Conservation (phyloP, 2,113 vertebrate species). For the Dunckerocampus dactyliophorus region DNA sequence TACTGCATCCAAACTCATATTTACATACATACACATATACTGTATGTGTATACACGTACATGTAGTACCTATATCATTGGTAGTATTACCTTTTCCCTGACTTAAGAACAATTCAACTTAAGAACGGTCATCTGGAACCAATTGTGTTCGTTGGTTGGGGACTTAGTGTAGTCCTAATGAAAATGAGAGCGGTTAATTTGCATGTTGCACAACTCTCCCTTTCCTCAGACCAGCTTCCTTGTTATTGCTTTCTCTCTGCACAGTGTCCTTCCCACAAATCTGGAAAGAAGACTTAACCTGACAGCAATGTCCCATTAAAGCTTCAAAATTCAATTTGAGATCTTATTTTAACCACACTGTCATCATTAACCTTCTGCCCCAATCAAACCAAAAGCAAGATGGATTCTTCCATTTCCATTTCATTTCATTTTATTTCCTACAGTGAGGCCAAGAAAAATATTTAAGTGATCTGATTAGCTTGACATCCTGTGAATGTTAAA, state of each 20-base stretch:
- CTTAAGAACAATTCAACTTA: too few relatives aligned
- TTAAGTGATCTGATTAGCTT: neutral
- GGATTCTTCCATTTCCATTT: constrained; percentile 1
- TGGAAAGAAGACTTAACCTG: constrained; percentile 14
- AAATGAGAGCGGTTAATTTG: constrained; percentile 46
- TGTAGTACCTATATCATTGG: too few relatives aligned
- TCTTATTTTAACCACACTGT: constrained; percentile 4
- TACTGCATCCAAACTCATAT: too few relatives aligned
- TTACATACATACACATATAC: too few relatives aligned
- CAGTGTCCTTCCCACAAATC: constrained; percentile 12
- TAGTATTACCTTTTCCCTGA: too few relatives aligned
- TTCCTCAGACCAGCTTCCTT: constrained; percentile 23
- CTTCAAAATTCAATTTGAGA: constrained; percentile 14
- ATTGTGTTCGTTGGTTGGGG: too few relatives aligned
- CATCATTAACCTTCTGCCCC: constrained; percentile 6
- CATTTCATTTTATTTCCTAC: neutral
- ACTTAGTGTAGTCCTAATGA: constrained; percentile 42
- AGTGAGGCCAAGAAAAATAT: neutral
- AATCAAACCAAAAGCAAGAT: neutral
- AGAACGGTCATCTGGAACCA: too few relatives aligned
- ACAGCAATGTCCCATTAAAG: constrained; percentile 7
- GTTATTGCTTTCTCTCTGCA: constrained; percentile 7
- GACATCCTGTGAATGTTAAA: neutral
- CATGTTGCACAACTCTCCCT: constrained; percentile 22
- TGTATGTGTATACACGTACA: too few relatives aligned